These are phyloP conservation scores for Eulemur rufifrons DNA, from an alignment of 2,113 vertebrate species.

Conservation along the genomic window DNA sequence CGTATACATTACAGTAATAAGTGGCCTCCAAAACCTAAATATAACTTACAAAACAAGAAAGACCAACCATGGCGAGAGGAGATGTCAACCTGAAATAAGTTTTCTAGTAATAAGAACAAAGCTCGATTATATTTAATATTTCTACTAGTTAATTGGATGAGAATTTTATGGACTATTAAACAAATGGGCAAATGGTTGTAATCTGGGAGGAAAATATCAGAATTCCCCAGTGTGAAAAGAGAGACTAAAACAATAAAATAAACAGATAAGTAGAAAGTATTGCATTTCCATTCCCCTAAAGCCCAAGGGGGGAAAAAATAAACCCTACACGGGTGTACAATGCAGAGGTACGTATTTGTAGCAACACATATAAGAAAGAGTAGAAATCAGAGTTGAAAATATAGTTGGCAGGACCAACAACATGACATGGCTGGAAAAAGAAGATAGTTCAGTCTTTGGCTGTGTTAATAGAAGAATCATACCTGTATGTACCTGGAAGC, in stretches of 20 bases:
- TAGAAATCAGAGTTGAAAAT: neutral
- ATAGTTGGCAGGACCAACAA: neutral
- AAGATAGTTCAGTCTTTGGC: neutral
- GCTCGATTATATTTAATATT: neutral
- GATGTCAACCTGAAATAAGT: neutral
- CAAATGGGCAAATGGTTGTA: neutral
- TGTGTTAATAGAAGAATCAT: neutral
- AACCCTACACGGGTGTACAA: neutral
- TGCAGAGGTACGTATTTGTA: neutral
- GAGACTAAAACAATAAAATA: neutral
- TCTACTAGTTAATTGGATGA: neutral
- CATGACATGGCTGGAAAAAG: neutral
- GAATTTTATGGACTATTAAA: neutral
- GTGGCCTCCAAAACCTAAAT: neutral
- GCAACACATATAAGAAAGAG: neutral
- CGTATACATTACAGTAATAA: neutral
- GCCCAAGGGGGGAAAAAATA: neutral
- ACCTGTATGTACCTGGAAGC: neutral
- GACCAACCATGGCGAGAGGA: neutral
- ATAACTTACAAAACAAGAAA: neutral
- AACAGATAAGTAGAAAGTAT: neutral
- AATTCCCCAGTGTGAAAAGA: neutral
- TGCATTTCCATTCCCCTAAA: neutral
- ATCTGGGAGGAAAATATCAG: neutral
- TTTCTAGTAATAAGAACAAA: neutral